These are phyloP conservation scores for Rhyacophila brunnea DNA, from an alignment of 1,140 invertebrate species.

Conservation along the genomic window DNA sequence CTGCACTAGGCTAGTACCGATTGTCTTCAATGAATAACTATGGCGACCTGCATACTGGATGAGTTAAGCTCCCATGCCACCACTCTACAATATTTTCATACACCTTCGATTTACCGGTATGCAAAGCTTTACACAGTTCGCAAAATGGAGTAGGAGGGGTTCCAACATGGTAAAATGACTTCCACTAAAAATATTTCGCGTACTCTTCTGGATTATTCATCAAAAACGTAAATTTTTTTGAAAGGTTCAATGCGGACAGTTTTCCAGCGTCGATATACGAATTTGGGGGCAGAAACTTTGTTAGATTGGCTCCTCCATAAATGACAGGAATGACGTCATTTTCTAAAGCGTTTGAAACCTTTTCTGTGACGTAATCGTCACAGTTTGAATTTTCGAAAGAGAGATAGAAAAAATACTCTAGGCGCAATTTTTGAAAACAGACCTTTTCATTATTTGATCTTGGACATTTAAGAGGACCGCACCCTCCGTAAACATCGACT, in stretches of 20 bases:
- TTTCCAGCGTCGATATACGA: conserved; percentile 64
- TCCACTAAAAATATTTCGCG: conserved; percentile 56
- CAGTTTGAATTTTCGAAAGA: conserved; percentile 62
- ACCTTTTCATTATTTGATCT: conserved; percentile 37
- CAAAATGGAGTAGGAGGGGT: conserved; percentile 18
- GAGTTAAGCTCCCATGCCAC: conserved; percentile 18
- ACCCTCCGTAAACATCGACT: conserved; percentile 69
- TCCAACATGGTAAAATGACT: conserved; percentile 31
- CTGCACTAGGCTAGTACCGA: too few relatives aligned
- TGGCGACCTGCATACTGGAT: background rate
- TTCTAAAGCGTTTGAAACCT: conserved; percentile 51
- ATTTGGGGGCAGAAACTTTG: conserved; percentile 45
- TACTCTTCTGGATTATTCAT: conserved; percentile 47
- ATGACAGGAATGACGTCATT: conserved; percentile 57
- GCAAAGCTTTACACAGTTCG: conserved; percentile 25
- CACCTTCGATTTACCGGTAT: conserved; percentile 3
- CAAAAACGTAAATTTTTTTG: conserved; percentile 52
- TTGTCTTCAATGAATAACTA: too few relatives aligned
- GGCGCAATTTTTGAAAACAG: conserved; percentile 48
- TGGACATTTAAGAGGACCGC: conserved; percentile 45
- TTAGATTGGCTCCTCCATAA: conserved; percentile 58
- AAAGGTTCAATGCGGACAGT: conserved; percentile 54
- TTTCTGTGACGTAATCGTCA: conserved; percentile 61
- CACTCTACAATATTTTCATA: conserved; percentile 13
- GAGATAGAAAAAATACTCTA: conserved; percentile 63